phyloP scores from a whole-genome alignment of 2,113 vertebrate genomes.

The Columba livia region DNA sequence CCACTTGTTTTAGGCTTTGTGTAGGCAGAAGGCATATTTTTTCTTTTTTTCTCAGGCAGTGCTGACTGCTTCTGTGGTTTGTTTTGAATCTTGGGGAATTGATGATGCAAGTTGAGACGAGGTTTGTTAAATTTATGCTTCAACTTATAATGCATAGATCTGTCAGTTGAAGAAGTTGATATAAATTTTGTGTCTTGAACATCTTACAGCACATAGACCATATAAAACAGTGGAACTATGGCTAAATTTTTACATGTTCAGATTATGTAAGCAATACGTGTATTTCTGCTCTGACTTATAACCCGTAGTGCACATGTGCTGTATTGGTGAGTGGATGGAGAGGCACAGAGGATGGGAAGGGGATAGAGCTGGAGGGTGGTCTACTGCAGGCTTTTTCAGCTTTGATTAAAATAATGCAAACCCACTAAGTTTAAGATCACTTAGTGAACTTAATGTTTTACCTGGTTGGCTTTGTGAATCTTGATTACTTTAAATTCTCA shows the following conservation, averaged over 20 bases:
- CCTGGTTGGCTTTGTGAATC: background rate
- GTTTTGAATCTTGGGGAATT: background rate
- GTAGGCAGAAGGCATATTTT: background rate
- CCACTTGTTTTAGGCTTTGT: background rate
- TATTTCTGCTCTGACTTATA: background rate
- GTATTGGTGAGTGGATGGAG: background rate
- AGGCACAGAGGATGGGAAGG: background rate
- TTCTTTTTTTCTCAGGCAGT: background rate
- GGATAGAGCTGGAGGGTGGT: background rate
- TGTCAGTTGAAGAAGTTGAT: background rate
- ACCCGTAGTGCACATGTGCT: background rate
- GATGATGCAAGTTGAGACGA: background rate
- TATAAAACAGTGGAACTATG: background rate
- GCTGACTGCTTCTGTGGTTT: background rate
- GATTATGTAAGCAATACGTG: background rate
- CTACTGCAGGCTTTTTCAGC: background rate
- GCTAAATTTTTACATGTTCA: background rate
- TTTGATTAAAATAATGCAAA: background rate
- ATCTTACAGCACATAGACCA: background rate
- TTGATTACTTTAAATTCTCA: background rate
- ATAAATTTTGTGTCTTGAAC: background rate
- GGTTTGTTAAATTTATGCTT: background rate
- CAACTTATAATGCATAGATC: background rate
- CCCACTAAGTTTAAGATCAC: background rate
- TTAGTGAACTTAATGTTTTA: background rate